Evolutionary conservation across 2,797 vertebrate species (phyloP).

Genomic region (Myotis vivesi): DNA sequence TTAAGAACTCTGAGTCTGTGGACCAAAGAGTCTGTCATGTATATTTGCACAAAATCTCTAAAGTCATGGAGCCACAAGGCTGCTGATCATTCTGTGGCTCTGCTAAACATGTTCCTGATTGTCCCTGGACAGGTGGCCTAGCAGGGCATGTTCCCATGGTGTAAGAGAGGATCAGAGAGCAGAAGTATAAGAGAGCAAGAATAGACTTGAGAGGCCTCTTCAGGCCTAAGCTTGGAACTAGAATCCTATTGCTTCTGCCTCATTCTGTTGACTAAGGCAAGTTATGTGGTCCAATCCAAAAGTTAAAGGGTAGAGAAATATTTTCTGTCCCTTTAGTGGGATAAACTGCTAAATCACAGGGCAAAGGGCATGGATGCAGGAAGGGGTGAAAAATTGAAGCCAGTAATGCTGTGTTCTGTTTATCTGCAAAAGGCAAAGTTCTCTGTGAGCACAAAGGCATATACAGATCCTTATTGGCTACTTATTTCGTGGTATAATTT

Average conservation of each 20-base stretch:
- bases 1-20: conserved; percentile 2
- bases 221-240: background rate
- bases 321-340: background rate
- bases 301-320: background rate
- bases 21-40: background rate
- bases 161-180: background rate
- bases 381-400: background rate
- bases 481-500: background rate
- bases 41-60: background rate
- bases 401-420: background rate
- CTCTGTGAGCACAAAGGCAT: background rate
- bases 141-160: background rate
- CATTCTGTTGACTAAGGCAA: background rate
- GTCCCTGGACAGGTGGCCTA: background rate
- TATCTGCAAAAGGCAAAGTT: background rate
- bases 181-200: background rate
- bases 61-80: background rate
- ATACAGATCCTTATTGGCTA: background rate
- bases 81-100: background rate
- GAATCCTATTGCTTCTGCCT: background rate
- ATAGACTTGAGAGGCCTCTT: background rate
- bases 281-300: background rate
- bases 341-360: background rate
- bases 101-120: background rate
- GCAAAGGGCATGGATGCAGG: background rate